Evolutionary conservation across 2,797 vertebrate species (phyloP).

Genomic region (Mus caroli): DNA sequence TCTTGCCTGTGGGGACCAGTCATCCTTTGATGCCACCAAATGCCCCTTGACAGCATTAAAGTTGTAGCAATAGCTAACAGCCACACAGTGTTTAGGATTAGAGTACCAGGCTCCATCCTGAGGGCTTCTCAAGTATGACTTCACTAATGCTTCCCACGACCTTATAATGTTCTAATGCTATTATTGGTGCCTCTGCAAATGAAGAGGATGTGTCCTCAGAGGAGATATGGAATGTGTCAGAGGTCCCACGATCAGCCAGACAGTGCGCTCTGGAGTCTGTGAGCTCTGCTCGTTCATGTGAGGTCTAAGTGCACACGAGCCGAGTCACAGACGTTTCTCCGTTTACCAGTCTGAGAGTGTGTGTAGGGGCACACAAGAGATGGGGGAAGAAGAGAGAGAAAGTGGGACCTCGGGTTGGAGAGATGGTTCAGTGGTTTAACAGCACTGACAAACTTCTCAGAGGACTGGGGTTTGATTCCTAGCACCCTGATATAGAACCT

Average conservation of each 20-base stretch:
- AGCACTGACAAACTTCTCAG: neutral
- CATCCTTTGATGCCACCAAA: neutral
- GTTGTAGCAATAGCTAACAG: neutral
- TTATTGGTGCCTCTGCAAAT: neutral
- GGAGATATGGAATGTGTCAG: neutral
- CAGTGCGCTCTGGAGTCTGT: neutral
- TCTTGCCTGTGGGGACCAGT: neutral
- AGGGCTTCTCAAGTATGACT: neutral
- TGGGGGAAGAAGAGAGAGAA: neutral
- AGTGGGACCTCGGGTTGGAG: neutral
- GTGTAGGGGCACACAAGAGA: neutral
- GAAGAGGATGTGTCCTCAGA: neutral
- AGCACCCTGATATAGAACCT: neutral
- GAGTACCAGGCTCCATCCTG: neutral
- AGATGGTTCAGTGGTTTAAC: neutral
- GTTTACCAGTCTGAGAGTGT: neutral
- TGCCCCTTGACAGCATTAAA: constrained; percentile 27
- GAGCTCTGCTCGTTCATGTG: neutral
- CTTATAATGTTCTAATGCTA: neutral
- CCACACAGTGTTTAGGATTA: neutral
- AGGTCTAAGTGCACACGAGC: neutral
- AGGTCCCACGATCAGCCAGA: neutral
- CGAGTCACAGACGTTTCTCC: neutral
- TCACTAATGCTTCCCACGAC: neutral
- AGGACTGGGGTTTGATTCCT: neutral